Percentiles rank a stretch among this genome's conserved stretches.
Evolutionary conservation across 1,140 invertebrate species (phyloP).

Genomic region (Argopecten irradians): DNA sequence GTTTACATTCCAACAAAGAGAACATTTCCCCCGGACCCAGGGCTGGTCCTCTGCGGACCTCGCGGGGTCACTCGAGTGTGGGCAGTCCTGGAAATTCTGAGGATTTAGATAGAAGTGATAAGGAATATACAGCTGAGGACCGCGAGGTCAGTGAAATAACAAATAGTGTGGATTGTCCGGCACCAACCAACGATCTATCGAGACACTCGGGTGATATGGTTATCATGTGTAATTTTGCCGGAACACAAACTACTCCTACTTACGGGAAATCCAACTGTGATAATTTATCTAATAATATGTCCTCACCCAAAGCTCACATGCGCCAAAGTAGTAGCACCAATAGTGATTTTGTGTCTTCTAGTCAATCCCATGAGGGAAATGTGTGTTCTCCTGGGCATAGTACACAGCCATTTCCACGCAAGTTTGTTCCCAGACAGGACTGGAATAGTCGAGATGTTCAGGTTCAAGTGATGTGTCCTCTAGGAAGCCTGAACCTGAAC

Average conservation of each 20-base stretch:
- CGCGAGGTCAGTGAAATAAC: slow-evolving; percentile 68
- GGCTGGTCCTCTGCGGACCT: neutral
- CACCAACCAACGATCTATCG: neutral
- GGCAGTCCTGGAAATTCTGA: slow-evolving; percentile 42
- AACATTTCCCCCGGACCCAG: slow-evolving; percentile 19
- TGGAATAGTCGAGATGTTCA: slow-evolving; percentile 55
- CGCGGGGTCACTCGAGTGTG: slow-evolving; percentile 31
- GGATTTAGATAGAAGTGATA: slow-evolving; percentile 58
- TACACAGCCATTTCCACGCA: slow-evolving; percentile 52
- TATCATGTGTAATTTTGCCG: slow-evolving; percentile 51
- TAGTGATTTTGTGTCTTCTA: slow-evolving; percentile 1
- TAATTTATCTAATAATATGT: neutral
- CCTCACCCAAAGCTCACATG: slow-evolving; percentile 14
- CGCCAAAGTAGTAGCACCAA: neutral
- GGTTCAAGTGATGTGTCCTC: slow-evolving; percentile 61
- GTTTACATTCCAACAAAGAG: slow-evolving; percentile 44
- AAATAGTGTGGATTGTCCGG: slow-evolving; percentile 24
- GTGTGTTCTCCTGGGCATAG: slow-evolving; percentile 30
- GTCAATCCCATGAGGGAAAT: neutral
- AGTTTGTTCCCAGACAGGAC: slow-evolving; percentile 49
- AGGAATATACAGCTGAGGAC: slow-evolving; percentile 65
- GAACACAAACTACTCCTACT: slow-evolving; percentile 55
- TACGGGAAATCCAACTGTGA: slow-evolving; percentile 33
- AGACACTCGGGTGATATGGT: neutral
- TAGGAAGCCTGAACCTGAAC: slow-evolving; percentile 39